phyloP scores from a whole-genome alignment of 1,140 invertebrate species.

The Acyrthosiphon pisum region DNA sequence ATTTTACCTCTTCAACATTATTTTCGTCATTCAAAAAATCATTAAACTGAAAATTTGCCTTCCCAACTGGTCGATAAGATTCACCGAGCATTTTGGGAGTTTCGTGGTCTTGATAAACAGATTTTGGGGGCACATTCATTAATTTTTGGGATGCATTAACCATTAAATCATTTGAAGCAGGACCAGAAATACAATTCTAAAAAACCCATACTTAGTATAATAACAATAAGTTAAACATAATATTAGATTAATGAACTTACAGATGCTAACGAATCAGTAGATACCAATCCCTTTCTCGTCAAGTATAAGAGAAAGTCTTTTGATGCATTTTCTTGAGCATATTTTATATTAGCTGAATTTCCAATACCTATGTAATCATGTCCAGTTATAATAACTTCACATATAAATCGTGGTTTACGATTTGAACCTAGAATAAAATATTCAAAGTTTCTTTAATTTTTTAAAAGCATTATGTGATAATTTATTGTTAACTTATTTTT shows the following conservation, averaged over 20 bases:
- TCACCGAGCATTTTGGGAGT: constrained; percentile 76
- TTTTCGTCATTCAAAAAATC: constrained; percentile 80
- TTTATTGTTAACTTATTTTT: background rate
- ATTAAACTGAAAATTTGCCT: constrained; percentile 70
- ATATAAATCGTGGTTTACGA: constrained; percentile 88
- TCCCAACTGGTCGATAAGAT: constrained; percentile 71
- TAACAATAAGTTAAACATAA: background rate
- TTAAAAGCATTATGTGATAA: background rate
- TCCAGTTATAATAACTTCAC: constrained; percentile 82
- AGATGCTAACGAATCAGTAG: constrained; percentile 73
- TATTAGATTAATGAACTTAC: constrained; percentile 55
- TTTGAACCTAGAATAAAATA: constrained; percentile 74
- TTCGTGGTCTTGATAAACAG: constrained; percentile 74
- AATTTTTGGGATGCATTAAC: background rate
- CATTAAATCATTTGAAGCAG: background rate
- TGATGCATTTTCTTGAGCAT: constrained; percentile 90
- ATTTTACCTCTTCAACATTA: constrained; percentile 73
- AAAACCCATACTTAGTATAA: background rate
- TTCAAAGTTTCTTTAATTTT: background rate
- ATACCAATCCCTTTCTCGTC: constrained; percentile 75
- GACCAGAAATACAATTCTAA: constrained; percentile 6
- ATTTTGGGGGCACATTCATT: constrained; percentile 62
- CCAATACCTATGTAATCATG: constrained; percentile 88
- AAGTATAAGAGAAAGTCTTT: constrained; percentile 90
- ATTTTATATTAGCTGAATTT: constrained; percentile 94